phyloP scores from a whole-genome alignment of 2,113 vertebrate genomes.

The Noturus placidus region DNA sequence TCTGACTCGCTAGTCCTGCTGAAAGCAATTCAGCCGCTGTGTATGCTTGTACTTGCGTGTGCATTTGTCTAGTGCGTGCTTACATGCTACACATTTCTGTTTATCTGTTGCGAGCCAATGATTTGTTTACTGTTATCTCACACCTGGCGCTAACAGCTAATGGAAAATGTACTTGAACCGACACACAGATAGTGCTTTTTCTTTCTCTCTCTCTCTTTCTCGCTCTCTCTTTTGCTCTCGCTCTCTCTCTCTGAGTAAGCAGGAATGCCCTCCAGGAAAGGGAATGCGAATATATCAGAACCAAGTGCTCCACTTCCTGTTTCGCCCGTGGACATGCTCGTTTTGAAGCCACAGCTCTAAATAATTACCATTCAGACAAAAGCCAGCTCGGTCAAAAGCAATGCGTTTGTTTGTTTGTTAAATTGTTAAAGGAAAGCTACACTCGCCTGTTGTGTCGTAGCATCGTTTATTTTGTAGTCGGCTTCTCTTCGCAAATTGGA shows the following conservation, averaged over 20 bases:
- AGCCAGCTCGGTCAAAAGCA: slow-evolving; percentile 47
- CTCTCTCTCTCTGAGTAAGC: not conserved
- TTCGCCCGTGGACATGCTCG: slow-evolving; percentile 19
- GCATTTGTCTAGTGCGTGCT: slow-evolving; percentile 10
- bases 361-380: slow-evolving; percentile 22
- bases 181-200: not conserved
- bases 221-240: not conserved
- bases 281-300: slow-evolving; percentile 14
- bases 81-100: not conserved
- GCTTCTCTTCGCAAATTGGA: not conserved
- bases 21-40: slow-evolving; percentile 23
- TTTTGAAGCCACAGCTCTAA: slow-evolving; percentile 30
- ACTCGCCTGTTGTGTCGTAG: not conserved
- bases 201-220: not conserved
- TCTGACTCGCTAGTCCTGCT: not conserved
- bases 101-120: slow-evolving; percentile 15
- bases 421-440: not conserved
- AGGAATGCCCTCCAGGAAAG: slow-evolving; percentile 1
- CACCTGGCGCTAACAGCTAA: slow-evolving; percentile 31
- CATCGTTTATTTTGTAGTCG: not conserved
- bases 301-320: slow-evolving; percentile 27
- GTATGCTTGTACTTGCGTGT: slow-evolving; percentile 18
- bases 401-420: slow-evolving; percentile 44
- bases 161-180: slow-evolving; percentile 34
- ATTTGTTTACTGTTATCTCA: slow-evolving; percentile 24